phyloP scores from a whole-genome alignment of 2,888 invertebrate species.

The Machimus atricapillus region DNA sequence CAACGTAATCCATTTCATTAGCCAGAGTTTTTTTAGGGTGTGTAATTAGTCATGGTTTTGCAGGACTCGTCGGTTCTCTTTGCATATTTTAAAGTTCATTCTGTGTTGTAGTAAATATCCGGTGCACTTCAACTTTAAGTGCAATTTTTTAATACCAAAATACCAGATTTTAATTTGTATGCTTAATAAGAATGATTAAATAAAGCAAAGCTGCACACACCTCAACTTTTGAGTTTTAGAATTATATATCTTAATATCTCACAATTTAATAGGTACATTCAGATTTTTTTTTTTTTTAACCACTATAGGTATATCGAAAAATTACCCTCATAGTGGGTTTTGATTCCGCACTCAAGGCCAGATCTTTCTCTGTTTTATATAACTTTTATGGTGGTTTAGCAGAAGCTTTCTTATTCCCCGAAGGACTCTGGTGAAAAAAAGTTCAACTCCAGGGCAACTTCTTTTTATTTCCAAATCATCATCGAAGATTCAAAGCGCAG shows the following conservation, averaged over 20 bases:
- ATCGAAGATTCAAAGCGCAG: not conserved
- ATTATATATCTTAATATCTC: not conserved
- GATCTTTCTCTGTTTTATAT: not conserved
- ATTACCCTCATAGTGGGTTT: not conserved
- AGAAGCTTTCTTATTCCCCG: not conserved
- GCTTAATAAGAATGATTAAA: not conserved
- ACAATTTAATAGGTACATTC: not conserved
- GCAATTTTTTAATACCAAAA: too few species aligned
- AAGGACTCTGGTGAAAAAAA: not conserved
- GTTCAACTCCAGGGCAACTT: not conserved
- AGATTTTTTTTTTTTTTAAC: not conserved
- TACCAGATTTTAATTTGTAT: not conserved
- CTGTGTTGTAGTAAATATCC: not conserved
- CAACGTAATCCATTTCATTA: slow-evolving; percentile 19
- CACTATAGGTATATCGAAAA: not conserved
- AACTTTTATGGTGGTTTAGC: not conserved
- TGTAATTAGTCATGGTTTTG: not conserved
- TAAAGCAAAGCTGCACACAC: not conserved
- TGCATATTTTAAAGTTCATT: not conserved
- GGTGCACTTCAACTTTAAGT: not conserved
- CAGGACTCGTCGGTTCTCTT: not conserved
- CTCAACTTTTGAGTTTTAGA: not conserved
- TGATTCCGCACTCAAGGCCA: not conserved
- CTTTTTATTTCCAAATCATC: not conserved
- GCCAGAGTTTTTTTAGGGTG: not conserved